Base-by-base conservation (phyloP, 2,888 invertebrate species). In the Dryobotodes eremita region DNA sequence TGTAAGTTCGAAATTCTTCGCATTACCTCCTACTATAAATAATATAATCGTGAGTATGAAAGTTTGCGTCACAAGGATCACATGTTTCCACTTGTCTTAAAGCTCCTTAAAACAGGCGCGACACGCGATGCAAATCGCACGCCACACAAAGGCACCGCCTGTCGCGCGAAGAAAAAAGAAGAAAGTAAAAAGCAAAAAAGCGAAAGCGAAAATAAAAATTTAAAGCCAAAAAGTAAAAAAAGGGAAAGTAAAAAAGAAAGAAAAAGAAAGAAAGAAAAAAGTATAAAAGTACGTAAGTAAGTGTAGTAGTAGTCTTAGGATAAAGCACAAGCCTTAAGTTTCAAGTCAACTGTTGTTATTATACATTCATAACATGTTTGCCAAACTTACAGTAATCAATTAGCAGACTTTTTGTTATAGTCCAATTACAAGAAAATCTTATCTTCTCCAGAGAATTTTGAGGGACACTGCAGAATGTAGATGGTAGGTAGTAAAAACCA, bases 1-100 rank as follows among this genome's bases (percentile, higher is more conserved):
- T 48, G 26, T 79, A 76, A 65, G 53, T 75, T 57, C 50, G 53
- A 80, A 77, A 84, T 86, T 79, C 79, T 86, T 71, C 71, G 65
- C 1, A 71, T 69, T 76, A 75, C 11, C 20, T 57, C 36, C 59
- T 61, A 55, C 20, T 81, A 70, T 75, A 72, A 81, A 82, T 80
- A 80, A 55, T 50, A 78, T 53, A 5, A 36, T 55, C 17, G 26
- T 26, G 42, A 36, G 46, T 59, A 36, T 0, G 2, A 53, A 46
- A 53, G 26, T 31, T 66, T 53, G 42, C 53, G 50, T 65, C 61
- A 72, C 5, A 15, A 64, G 59, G 31, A 36, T 62, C 26, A 48
- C 13, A 36, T 36, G 20, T 11, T 62, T 36, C 2, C 5, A 62
- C 36, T 36, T 0, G 23, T 23, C 1, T 62, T 59, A 36, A 36